These are phyloP conservation scores for Drosophila dunni DNA, from an alignment of 1,140 invertebrate genomes.

Conservation along the genomic window DNA sequence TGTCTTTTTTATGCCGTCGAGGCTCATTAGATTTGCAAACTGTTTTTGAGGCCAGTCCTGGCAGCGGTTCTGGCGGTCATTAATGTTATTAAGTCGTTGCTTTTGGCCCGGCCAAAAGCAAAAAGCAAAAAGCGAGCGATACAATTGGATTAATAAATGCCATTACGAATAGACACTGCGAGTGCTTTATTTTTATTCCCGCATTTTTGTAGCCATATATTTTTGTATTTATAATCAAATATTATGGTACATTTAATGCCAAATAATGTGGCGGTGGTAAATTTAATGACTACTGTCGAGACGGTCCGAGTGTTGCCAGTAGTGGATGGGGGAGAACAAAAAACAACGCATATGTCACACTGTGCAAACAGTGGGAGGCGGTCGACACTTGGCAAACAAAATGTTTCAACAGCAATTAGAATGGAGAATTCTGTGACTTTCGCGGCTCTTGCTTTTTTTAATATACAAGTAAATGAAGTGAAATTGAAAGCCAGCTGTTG, in stretches of 20 bases:
- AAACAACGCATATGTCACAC: slow-evolving; percentile 7
- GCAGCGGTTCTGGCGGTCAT: slow-evolving; percentile 59
- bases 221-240: slow-evolving; percentile 60
- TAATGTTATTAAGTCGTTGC: slow-evolving; percentile 78
- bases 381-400: slow-evolving; percentile 72
- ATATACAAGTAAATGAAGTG: slow-evolving; percentile 68
- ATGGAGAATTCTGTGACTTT: slow-evolving; percentile 16
- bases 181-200: slow-evolving; percentile 76
- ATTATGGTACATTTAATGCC: slow-evolving; percentile 72
- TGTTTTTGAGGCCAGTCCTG: slow-evolving; percentile 60
- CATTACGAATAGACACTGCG: slow-evolving; percentile 63
- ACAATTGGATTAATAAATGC: slow-evolving; percentile 83
- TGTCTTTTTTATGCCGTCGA: slow-evolving; percentile 80
- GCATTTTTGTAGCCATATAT: slow-evolving; percentile 31
- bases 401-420: slow-evolving; percentile 71
- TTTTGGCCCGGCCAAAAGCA: slow-evolving; percentile 7
- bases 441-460: slow-evolving; percentile 49
- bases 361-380: slow-evolving; percentile 53
- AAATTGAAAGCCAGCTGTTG: slow-evolving; percentile 82
- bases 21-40: slow-evolving; percentile 84
- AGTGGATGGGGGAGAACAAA: not conserved
- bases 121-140: slow-evolving; percentile 7
- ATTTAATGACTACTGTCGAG: slow-evolving; percentile 19
- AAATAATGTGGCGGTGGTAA: slow-evolving; percentile 15
- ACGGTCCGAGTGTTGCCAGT: not conserved